These are phyloP conservation scores for Oasisia sp. DNA, from an alignment of 2,888 invertebrate genomes.

Conservation along the genomic window DNA sequence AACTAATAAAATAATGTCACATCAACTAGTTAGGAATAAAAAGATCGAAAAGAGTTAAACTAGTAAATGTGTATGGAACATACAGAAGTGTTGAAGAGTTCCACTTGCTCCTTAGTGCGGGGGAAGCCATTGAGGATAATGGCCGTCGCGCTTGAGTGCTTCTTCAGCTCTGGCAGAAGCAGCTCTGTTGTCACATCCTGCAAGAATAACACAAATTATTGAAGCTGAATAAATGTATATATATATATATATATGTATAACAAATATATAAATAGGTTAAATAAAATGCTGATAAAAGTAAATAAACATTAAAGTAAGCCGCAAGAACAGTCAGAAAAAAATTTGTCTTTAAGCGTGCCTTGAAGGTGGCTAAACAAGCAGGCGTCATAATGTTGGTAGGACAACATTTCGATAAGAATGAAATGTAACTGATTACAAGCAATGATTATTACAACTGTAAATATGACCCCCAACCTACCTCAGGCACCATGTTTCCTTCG, in stretches of 20 bases:
- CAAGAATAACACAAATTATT: constrained; percentile 37
- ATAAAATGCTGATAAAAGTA: too few species aligned
- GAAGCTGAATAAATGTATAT: too few species aligned
- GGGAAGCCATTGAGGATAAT: constrained; percentile 67
- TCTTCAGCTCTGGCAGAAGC: constrained; percentile 52
- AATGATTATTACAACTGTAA: background rate
- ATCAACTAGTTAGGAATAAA: too few species aligned
- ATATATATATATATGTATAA: too few species aligned
- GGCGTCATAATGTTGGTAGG: too few species aligned
- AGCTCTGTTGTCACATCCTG: constrained; percentile 65
- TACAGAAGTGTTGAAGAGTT: constrained; percentile 55
- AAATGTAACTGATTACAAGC: background rate
- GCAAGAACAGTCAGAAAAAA: too few species aligned
- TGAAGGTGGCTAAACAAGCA: too few species aligned
- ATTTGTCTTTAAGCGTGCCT: too few species aligned
- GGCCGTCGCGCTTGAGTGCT: constrained; percentile 58
- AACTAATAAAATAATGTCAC: too few species aligned
- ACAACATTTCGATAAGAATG: background rate
- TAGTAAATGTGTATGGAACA: constrained; percentile 42
- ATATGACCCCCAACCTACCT: constrained; percentile 45
- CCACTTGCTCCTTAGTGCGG: constrained; percentile 61
- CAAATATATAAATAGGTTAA: too few species aligned
- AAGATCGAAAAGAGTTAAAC: constrained; percentile 27
- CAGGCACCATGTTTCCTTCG: constrained; percentile 58
- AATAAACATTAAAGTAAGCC: too few species aligned